A percentile compares a stretch with the other conserved stretches of the same genome.
Evolutionary conservation across 2,113 vertebrate species (phyloP).

Genomic region (Thalassoma bifasciatum): DNA sequence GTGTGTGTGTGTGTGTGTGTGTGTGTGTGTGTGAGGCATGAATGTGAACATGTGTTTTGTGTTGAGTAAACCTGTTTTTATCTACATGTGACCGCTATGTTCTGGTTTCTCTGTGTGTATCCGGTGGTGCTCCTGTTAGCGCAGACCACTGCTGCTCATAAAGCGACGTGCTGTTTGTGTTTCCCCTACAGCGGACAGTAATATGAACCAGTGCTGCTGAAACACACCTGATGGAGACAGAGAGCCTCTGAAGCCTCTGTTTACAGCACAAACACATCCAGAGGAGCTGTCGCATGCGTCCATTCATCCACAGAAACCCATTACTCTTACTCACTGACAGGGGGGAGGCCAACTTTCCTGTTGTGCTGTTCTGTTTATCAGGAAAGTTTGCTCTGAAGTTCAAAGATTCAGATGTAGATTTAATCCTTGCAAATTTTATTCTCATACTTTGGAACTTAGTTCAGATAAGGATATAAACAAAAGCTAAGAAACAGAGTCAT

Average conservation of each 20-base stretch:
- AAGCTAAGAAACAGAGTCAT: too few species aligned
- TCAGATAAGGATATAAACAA: too few species aligned
- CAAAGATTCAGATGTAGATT: too few species aligned
- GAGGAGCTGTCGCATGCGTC: slow-evolving; percentile 7
- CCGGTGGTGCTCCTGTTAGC: slow-evolving; percentile 20
- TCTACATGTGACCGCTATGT: background rate
- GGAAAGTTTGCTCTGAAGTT: too few species aligned
- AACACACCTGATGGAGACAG: slow-evolving; percentile 37
- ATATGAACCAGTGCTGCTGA: background rate
- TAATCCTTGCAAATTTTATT: too few species aligned
- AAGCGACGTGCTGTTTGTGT: slow-evolving; percentile 29
- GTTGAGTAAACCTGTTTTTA: too few species aligned
- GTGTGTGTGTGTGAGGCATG: background rate
- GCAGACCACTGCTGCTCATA: slow-evolving; percentile 14
- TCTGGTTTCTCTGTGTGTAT: background rate
- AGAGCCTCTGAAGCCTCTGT: background rate
- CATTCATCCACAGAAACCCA: slow-evolving; percentile 19
- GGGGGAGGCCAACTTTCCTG: background rate
- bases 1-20: background rate
- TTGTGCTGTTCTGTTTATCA: background rate
- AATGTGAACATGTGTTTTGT: too few species aligned
- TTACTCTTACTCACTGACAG: background rate
- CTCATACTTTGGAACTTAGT: too few species aligned
- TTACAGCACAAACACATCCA: slow-evolving; percentile 34
- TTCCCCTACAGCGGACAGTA: background rate